These are phyloP conservation scores for Cheilosia urbana DNA, from an alignment of 2,888 invertebrate genomes.

Conservation along the genomic window DNA sequence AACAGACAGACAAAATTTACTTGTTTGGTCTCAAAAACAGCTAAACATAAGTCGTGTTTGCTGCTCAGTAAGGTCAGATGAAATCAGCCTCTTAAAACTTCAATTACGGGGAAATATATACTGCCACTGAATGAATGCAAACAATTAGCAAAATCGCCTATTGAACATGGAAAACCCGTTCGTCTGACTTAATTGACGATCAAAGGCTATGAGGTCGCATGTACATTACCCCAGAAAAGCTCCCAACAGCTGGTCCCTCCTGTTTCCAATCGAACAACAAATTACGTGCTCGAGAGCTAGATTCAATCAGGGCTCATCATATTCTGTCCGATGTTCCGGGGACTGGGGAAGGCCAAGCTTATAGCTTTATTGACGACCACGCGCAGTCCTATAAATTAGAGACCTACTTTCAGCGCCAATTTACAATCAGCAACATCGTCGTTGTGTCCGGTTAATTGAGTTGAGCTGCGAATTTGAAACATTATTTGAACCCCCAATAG, in stretches of 20 bases:
- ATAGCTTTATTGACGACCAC: conserved; percentile 35
- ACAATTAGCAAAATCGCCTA: background rate
- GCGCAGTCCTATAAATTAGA: conserved; percentile 44
- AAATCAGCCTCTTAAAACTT: background rate
- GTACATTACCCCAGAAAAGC: conserved; percentile 1
- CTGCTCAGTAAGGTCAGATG: background rate
- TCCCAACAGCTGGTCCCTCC: background rate
- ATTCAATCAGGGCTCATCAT: conserved; percentile 13
- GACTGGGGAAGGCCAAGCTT: conserved; percentile 56
- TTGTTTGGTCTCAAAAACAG: too few relatives aligned
- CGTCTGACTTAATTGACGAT: background rate
- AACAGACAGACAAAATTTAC: too few relatives aligned
- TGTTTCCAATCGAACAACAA: conserved; percentile 19
- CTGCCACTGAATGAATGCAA: background rate
- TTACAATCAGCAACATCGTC: conserved; percentile 26
- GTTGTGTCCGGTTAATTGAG: conserved; percentile 17
- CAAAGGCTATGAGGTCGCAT: background rate
- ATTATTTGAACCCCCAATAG: conserved; percentile 27
- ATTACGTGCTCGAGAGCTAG: conserved; percentile 20
- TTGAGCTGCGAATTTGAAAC: conserved; percentile 10
- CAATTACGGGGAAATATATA: background rate
- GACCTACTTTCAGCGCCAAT: conserved; percentile 59
- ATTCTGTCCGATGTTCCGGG: background rate
- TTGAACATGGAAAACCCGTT: conserved; percentile 37
- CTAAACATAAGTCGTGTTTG: too few relatives aligned